Conservation (phyloP, 2,797 vertebrate genomes). For the Mus spretus region DNA sequence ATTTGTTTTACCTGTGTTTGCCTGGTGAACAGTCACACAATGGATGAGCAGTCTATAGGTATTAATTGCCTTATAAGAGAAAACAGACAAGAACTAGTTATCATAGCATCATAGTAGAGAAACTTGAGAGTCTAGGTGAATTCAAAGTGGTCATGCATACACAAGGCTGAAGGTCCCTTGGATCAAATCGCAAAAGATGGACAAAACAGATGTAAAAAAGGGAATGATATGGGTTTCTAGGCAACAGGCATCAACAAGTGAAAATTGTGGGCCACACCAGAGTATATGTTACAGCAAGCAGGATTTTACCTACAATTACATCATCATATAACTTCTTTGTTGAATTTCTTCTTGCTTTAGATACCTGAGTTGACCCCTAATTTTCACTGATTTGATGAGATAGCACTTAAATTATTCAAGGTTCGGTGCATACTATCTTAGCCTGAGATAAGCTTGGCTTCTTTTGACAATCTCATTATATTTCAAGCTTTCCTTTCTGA, state of each 20-base stretch:
- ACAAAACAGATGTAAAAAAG: neutral
- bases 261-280: neutral
- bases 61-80: neutral
- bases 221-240: neutral
- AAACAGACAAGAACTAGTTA: slow-evolving; percentile 9
- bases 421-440: neutral
- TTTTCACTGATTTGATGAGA: slow-evolving; percentile 26
- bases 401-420: neutral
- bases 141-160: neutral
- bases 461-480: neutral
- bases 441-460: neutral
- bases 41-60: neutral
- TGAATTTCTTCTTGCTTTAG: neutral
- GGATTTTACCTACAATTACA: neutral
- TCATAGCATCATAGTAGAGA: neutral
- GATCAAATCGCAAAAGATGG: neutral
- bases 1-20: neutral
- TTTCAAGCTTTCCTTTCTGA: neutral
- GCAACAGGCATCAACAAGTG: neutral
- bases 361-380: too few relatives aligned
- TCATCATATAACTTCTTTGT: neutral
- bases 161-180: neutral
- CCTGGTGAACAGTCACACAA: too few relatives aligned
- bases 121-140: neutral
- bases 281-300: neutral